Base-by-base conservation (phyloP, 2,113 vertebrate species). In the Phyllopteryx taeniolatus region DNA sequence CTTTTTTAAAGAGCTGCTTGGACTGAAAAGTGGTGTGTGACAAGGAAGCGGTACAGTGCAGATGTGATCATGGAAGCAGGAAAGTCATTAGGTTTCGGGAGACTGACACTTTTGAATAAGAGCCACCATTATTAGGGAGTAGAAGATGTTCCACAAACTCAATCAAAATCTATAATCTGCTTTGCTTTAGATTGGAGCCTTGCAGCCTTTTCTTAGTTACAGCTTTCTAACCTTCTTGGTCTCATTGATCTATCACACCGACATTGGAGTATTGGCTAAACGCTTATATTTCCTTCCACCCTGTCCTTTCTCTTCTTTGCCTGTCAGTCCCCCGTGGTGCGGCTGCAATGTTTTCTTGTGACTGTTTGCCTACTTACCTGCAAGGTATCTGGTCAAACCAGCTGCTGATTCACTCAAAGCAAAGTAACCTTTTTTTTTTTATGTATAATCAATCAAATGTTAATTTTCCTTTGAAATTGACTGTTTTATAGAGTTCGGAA, bases 51-150 rank as follows among this genome's bases (percentile, higher is more conserved):
- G 31, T 8, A 56, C 0, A 0, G 54, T 75, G 73, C 70, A 81
- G 79, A 77, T 69, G 78, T 71, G 73, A 59, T 77, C 47, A 82
- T 80, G 75, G 73, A 68, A 72, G 67, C 68, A 84, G 69, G 77
- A 63, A 75, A 72, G 57, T 8, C 22, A 27, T 57, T 44, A 65
- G 43, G 53, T 64, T 22, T 31, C 31, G 60, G 46, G 72, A 80
- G 74, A 54, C 77, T 78, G 72, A 22, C 71, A 56, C 68, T 61
- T 65, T 80, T 43, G 49, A 67, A 69, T 60, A 62, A 56, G 22
- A 56, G 69, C 9, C 42, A 4, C 68, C 35, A 27, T 68, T 59
- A 66, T 19, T 35, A 22, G 19, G 71, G 33, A 33, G 10, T 43
- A 63, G 49, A 73, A 71, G 39, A 4, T 33, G 67, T 62, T 27